Evolutionary conservation across 35 echinoderm and acorn worm species (phyloP).

Genomic region (Strongylocentrotus purpuratus): DNA sequence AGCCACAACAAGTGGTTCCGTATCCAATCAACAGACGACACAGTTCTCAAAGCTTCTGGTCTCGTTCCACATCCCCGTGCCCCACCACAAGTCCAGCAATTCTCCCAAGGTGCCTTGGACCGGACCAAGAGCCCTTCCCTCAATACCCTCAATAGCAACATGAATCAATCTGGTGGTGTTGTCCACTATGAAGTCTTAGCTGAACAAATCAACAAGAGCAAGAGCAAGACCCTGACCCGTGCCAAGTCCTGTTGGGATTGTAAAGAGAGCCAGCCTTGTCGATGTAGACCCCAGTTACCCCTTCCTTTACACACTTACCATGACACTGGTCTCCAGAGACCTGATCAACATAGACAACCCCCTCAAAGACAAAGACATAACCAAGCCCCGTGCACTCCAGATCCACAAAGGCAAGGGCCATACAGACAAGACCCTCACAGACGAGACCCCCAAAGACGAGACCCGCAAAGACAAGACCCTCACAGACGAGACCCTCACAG

Average conservation of each 20-base stretch:
- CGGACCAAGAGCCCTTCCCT: slow-evolving; percentile 23
- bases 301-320: not conserved
- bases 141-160: slow-evolving; percentile 38
- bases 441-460: not conserved
- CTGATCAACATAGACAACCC: not conserved
- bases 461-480: not conserved
- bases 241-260: slow-evolving; percentile 31
- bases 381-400: not conserved
- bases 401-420: not conserved
- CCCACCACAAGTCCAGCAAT: not conserved
- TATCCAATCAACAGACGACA: slow-evolving; percentile 44
- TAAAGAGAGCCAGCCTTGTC: not conserved
- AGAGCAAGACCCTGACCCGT: slow-evolving; percentile 10
- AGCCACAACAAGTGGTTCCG: slow-evolving; percentile 29
- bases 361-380: not conserved
- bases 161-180: not conserved
- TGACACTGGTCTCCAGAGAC: not conserved
- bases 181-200: not conserved
- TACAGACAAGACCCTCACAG: not conserved
- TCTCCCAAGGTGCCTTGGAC: not conserved
- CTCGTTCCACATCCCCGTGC: not conserved
- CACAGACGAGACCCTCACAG: not conserved
- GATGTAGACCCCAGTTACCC: not conserved
- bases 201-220: not conserved
- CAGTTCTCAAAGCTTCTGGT: not conserved